Base-by-base conservation (phyloP, 1,140 invertebrate genomes). In the Scaptomyza hsui region DNA sequence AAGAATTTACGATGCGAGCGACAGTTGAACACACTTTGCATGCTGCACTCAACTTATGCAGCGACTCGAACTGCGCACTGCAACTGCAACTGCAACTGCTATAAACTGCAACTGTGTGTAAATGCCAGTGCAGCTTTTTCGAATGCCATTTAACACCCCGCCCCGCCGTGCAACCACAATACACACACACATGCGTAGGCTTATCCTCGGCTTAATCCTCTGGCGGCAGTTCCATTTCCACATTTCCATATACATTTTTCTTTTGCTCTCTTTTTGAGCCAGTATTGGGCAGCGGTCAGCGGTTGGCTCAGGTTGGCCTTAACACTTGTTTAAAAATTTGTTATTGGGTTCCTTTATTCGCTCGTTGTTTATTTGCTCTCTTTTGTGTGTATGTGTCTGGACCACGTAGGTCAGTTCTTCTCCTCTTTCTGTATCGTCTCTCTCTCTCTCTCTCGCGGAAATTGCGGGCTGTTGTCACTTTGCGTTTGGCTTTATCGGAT, bases 241-340 rank as follows among this genome's bases (percentile, higher is more conserved):
- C 56, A 79, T 80, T 65, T 75, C 53, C 59, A 72, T 72, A 75
- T 85, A 42, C 26, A 2, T 18, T 24, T 57, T 73, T 56, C 29
- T 26, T 18, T 56, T 41, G 12, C 15, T 32, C 16, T n/a, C 16
- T 21, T 55, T 56, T 55, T 19, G 49, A 26, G 19, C 61, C 41
- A 44, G 61, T 47, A 44, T 72, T 63, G 59, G 68, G 42, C 57
- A 47, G 63, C 64, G 15, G 16, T 21, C 2, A 3, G 45, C 18
- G 32, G 72, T 67, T 86, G 32, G 72, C 71, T 86, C 78, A 88
- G 82, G 82, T 29, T 86, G 76, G 74, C 72, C 67, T 86, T 86
- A 88, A 86, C 82, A 86, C 82, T 86, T 86, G 82, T 86, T 86
- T 88, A 88, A 86, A 86, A 86, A 86, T 89, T 81, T 86, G 74